Evolutionary conservation across 2,113 vertebrate genomes (phyloP).

Genomic region (Picathartes gymnocephalus): DNA sequence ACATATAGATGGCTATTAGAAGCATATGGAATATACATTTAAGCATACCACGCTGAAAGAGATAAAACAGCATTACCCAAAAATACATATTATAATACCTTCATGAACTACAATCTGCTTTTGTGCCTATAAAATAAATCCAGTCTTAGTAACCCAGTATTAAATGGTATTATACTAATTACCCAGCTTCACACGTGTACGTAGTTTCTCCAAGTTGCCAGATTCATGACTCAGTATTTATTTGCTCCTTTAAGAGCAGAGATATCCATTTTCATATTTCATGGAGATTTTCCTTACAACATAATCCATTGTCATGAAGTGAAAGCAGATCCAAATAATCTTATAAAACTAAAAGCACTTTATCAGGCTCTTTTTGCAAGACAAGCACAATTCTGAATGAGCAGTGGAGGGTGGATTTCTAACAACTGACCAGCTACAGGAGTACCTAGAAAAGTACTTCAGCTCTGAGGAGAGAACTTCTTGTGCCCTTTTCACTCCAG

Average conservation of each 20-base stretch:
- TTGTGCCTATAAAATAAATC: conserved; percentile 36
- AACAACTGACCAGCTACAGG: not conserved
- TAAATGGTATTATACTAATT: conserved; percentile 48
- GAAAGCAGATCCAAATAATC: conserved; percentile 53
- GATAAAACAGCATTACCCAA: conserved; percentile 27
- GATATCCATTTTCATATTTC: conserved; percentile 38
- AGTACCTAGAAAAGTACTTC: not conserved
- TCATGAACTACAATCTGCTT: conserved; percentile 32
- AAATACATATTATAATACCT: not conserved
- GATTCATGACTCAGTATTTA: conserved; percentile 19
- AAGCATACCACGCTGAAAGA: not conserved
- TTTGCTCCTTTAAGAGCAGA: conserved; percentile 29
- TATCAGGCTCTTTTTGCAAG: not conserved
- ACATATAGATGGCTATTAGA: not conserved
- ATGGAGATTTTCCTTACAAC: conserved; percentile 40
- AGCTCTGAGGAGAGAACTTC: not conserved
- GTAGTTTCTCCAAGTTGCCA: conserved; percentile 39
- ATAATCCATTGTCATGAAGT: conserved; percentile 27
- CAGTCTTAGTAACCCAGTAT: conserved; percentile 6
- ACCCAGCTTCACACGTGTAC: not conserved
- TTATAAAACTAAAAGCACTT: conserved; percentile 32
- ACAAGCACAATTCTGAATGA: not conserved
- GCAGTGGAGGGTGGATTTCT: not conserved
- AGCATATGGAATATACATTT: conserved; percentile 7
- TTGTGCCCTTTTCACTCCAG: not conserved